These are phyloP conservation scores for Melanchra persicariae DNA, from an alignment of 2,888 invertebrate species.

Conservation along the genomic window DNA sequence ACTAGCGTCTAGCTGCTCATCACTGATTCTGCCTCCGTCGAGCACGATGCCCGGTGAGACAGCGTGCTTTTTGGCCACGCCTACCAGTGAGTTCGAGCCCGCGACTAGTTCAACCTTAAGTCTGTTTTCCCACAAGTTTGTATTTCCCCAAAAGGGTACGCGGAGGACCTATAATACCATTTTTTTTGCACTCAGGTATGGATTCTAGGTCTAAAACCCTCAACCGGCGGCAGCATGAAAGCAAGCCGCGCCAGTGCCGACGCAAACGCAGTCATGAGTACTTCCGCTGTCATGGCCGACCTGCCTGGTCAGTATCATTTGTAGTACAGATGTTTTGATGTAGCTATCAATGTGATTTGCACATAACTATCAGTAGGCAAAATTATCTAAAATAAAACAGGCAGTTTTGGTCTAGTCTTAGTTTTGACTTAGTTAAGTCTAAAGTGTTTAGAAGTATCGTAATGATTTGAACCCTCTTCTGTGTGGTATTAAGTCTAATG, in stretches of 20 bases:
- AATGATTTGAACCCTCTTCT: not conserved
- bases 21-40: no score
- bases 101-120: no score
- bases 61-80: no score
- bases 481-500: not conserved
- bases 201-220: constrained; percentile 98
- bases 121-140: no score
- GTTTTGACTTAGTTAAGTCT: not conserved
- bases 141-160: no score
- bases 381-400: not conserved
- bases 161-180: no score
- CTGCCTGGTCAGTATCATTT: constrained; percentile 92
- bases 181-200: constrained; percentile 91
- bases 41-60: no score
- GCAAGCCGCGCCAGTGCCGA: constrained; percentile 95
- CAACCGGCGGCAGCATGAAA: constrained; percentile 97
- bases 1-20: no score
- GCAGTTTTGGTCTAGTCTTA: not conserved
- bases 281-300: constrained; percentile 99
- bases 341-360: constrained; percentile 46
- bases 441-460: not conserved
- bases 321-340: not conserved
- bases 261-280: constrained; percentile 95
- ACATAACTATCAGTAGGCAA: not conserved
- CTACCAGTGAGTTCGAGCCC: no score